Evolutionary conservation across 1,140 invertebrate genomes (phyloP).

Genomic region (Cotesia vestalis): DNA sequence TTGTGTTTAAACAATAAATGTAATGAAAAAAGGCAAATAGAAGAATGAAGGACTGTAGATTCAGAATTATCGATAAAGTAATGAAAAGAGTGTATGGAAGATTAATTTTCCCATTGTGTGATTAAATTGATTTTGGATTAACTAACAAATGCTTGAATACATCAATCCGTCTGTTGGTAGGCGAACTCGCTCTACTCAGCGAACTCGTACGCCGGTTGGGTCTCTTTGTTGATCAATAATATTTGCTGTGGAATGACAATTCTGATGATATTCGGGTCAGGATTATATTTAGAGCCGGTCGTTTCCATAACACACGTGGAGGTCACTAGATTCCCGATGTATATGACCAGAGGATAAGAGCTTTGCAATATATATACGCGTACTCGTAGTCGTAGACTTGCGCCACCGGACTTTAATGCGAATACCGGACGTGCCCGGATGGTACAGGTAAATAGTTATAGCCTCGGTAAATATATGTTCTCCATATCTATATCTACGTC

Average conservation of each 20-base stretch:
- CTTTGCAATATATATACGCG: too few relatives aligned
- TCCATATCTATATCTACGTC: too few relatives aligned
- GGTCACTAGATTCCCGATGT: background rate
- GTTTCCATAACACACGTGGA: constrained; percentile 17
- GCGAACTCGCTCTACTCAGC: background rate
- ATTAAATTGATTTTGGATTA: constrained; percentile 36
- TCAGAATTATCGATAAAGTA: background rate
- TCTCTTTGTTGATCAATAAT: constrained; percentile 33
- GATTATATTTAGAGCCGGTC: constrained; percentile 31
- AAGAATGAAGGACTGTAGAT: constrained; percentile 6
- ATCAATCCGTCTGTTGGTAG: background rate
- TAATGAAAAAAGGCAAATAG: background rate
- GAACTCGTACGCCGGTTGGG: background rate
- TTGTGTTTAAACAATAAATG: constrained; percentile 4
- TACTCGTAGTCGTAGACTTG: too few relatives aligned
- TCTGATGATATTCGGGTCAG: constrained; percentile 28
- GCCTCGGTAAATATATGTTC: too few relatives aligned
- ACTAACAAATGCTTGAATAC: constrained; percentile 29
- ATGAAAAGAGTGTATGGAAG: constrained; percentile 11
- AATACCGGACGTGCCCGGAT: too few relatives aligned
- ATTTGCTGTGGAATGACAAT: constrained; percentile 33
- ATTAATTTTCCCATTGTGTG: constrained; percentile 14
- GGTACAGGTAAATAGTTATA: too few relatives aligned
- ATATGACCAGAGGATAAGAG: too few relatives aligned
- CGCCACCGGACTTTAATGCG: too few relatives aligned